Base-by-base conservation (phyloP, 2,113 vertebrate genomes). In the Bungarus multicinctus region DNA sequence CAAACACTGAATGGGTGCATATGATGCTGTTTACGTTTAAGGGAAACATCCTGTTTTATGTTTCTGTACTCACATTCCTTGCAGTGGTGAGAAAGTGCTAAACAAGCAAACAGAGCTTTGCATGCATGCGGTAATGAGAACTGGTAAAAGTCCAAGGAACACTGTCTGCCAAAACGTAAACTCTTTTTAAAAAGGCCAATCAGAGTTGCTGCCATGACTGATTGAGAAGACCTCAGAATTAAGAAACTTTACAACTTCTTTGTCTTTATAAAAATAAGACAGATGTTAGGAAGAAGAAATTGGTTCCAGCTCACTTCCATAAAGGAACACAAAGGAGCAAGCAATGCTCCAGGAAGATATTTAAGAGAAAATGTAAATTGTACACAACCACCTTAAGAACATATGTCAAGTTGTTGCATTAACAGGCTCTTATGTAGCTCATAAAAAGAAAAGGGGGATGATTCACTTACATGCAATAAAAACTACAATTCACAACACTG, bases 271-370 rank as follows among this genome's bases (percentile, higher is more conserved):
- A 60, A 95, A 94, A 91, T 4, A 0, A 1, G 18, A 93, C 22
- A 91, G 93, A 58, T 16, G 91, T 20, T 4, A 92, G 43, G 27
- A 90, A 88, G 43, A 50, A 60, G 14, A 90, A 6, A 92, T 43
- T 81, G 45, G 91, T 93, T 88, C 54, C 87, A 96, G 95, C 18
- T 20, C 10, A 57, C 81, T 92, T 93, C 54, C 90, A 89, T 34
- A 91, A 1, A 85, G 9, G 58, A 50, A 89, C 39, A 93, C 94
- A 9, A 3, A 53, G 0, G 39, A 85, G 89, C 14, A 50, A 47
- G 85, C 89, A 89, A 60, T 11, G 23, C 10, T 58, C 54, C 39
- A 0, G 0, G 11, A 92, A 90, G 11, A 81, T 0, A 4, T 14
- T 89, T 39, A 89, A 93, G 90, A 74, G 20, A 7, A 27, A 57